Conservation (phyloP, 1,140 invertebrate genomes). For the Lordiphosa collinella region DNA sequence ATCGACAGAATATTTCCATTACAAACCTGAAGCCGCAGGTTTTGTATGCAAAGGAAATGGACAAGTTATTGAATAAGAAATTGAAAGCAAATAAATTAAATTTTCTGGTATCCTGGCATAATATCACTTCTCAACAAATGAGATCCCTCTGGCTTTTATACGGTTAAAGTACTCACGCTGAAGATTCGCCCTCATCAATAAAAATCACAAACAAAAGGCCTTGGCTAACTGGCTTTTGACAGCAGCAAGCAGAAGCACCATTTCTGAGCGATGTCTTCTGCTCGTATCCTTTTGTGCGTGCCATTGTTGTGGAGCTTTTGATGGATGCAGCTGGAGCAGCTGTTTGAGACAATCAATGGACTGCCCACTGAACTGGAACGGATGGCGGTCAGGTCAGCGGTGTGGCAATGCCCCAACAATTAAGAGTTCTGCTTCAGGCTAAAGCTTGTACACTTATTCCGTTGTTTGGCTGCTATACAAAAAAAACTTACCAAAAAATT, state of each 20-base stretch:
- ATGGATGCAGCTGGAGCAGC: conserved; percentile 51
- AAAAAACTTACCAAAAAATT: no score
- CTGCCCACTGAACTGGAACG: neutral
- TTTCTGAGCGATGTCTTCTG: conserved; percentile 33
- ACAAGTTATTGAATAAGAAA: conserved; percentile 34
- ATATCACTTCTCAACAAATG: conserved; percentile 80
- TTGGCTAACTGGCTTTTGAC: conserved; percentile 18
- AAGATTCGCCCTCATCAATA: conserved; percentile 48
- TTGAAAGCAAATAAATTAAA: conserved; percentile 23
- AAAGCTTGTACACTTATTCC: no score
- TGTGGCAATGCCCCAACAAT: no score
- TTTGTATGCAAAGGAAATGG: conserved; percentile 63
- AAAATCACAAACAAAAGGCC: conserved; percentile 66
- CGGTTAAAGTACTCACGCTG: neutral
- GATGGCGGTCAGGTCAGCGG: no score
- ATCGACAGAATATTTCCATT: conserved; percentile 82
- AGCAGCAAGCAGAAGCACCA: neutral
- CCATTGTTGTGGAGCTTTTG: conserved; percentile 55
- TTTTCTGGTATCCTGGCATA: conserved; percentile 82
- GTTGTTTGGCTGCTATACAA: no score
- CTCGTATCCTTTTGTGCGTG: conserved; percentile 13
- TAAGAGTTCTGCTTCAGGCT: no score
- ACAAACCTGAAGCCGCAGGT: conserved; percentile 80
- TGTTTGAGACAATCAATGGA: conserved; percentile 31
- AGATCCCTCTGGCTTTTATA: conserved; percentile 74